These are phyloP conservation scores for Blastobasis lacticolella DNA, from an alignment of 2,888 invertebrate genomes.

Conservation along the genomic window DNA sequence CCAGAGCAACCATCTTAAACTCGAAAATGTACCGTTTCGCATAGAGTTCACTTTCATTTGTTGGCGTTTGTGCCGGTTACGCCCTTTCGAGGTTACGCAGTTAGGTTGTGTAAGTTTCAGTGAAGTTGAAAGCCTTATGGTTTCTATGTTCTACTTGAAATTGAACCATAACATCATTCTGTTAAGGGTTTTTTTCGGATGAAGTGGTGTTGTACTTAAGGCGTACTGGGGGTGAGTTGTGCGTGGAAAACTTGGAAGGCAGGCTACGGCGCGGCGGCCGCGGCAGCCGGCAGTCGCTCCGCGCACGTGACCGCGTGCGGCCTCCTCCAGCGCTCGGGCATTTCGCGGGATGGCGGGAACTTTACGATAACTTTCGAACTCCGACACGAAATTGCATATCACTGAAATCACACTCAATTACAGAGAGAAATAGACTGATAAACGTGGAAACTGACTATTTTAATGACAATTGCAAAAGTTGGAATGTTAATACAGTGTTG, in stretches of 20 bases:
- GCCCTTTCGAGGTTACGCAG: conserved; percentile 22
- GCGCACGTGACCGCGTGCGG: conserved; percentile 57
- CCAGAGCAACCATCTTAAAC: conserved; percentile 17
- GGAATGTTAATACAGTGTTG: too few relatives aligned
- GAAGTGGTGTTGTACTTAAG: conserved; percentile 11
- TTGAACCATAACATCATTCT: accelerated
- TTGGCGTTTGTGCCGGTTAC: conserved; percentile 14
- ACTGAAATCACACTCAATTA: neutral
- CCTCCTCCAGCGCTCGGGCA: conserved; percentile 30
- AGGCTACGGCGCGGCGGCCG: conserved; percentile 53
- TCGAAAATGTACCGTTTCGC: conserved; percentile 17
- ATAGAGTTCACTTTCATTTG: conserved; percentile 19
- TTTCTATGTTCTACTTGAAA: neutral
- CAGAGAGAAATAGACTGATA: conserved; percentile 1
- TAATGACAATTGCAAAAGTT: too few relatives aligned
- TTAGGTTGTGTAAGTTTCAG: neutral
- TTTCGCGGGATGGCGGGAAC: conserved; percentile 52
- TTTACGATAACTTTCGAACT: conserved; percentile 55
- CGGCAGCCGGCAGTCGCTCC: conserved; percentile 52
- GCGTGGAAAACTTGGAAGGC: conserved; percentile 60
- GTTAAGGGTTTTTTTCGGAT: conserved; percentile 8
- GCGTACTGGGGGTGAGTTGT: conserved; percentile 16
- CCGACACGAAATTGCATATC: conserved; percentile 24
- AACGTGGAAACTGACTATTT: too few relatives aligned
- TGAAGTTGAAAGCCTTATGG: neutral